These are phyloP conservation scores for Cromileptes altivelis DNA, from an alignment of 2,113 vertebrate species.

Conservation along the genomic window DNA sequence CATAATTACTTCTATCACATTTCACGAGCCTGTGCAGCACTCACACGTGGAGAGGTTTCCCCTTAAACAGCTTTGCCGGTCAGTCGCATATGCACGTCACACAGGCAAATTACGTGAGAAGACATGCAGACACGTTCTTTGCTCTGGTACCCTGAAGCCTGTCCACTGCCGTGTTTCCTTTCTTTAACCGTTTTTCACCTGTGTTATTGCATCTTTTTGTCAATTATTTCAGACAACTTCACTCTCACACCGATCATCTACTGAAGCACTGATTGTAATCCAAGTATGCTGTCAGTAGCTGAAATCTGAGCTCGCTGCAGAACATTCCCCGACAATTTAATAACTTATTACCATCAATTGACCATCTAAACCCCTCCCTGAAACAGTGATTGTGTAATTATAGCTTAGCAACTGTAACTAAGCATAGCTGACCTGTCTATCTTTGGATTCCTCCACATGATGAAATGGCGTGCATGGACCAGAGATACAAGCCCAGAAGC, in stretches of 20 bases:
- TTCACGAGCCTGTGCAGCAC: conserved; percentile 38
- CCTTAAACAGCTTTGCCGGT: conserved; percentile 9
- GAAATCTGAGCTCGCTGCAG: not conserved
- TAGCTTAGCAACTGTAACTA: too few species aligned
- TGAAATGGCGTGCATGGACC: too few species aligned
- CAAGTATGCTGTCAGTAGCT: not conserved
- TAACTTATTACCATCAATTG: not conserved
- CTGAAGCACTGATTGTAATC: not conserved
- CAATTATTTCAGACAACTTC: not conserved
- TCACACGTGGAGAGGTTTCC: conserved; percentile 36
- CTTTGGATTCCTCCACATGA: too few species aligned
- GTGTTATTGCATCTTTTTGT: not conserved
- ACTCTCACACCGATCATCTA: not conserved
- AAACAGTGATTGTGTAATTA: too few species aligned
- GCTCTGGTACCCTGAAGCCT: not conserved
- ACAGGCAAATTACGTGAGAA: not conserved
- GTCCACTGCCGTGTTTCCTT: not conserved
- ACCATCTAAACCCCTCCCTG: not conserved
- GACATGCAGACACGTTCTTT: not conserved
- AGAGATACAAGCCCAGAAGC: too few species aligned
- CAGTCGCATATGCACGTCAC: not conserved
- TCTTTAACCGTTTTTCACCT: too few species aligned
- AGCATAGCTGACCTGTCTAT: too few species aligned
- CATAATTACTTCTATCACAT: conserved; percentile 66
- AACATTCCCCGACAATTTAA: not conserved